A percentile compares a stretch with the other conserved stretches of the same genome.
phyloP scores from a whole-genome alignment of 2,113 vertebrate species.

The Pseudopipra pipra region DNA sequence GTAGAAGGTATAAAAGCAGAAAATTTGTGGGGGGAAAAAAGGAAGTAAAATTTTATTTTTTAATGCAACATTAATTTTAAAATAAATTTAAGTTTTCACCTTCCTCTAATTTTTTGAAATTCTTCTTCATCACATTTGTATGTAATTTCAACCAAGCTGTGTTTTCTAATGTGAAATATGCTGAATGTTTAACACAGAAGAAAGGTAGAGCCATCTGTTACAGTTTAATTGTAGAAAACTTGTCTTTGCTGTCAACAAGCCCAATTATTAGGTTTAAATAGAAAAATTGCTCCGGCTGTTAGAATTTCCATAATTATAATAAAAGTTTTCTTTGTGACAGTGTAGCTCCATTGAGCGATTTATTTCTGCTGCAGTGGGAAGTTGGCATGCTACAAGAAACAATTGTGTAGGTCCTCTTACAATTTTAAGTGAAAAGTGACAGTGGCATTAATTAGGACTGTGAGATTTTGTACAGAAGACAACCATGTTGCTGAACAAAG shows the following conservation, averaged over 20 bases:
- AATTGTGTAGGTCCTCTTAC: background rate
- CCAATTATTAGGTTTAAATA: background rate
- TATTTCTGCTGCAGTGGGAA: conserved; percentile 4
- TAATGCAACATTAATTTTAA: background rate
- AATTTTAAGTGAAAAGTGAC: conserved; percentile 19
- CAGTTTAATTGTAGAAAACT: background rate
- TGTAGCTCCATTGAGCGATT: background rate
- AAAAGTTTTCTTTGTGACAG: background rate
- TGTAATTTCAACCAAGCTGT: background rate
- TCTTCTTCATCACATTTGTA: background rate
- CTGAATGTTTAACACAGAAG: background rate
- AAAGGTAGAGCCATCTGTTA: background rate
- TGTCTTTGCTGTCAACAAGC: background rate
- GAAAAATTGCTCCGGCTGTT: background rate
- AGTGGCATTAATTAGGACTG: background rate
- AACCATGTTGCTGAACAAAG: conserved; percentile 4
- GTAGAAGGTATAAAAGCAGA: background rate
- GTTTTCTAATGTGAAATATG: background rate
- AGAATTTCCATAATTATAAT: background rate
- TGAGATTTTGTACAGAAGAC: background rate
- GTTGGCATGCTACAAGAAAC: background rate
- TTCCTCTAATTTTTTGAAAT: background rate
- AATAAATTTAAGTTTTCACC: background rate
- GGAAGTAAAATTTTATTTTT: background rate
- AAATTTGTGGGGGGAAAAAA: background rate